A percentile compares a stretch with the other conserved stretches of the same genome.
These are phyloP conservation scores for Aegithalos caudatus DNA, from an alignment of 2,113 vertebrate genomes.

Conservation along the genomic window DNA sequence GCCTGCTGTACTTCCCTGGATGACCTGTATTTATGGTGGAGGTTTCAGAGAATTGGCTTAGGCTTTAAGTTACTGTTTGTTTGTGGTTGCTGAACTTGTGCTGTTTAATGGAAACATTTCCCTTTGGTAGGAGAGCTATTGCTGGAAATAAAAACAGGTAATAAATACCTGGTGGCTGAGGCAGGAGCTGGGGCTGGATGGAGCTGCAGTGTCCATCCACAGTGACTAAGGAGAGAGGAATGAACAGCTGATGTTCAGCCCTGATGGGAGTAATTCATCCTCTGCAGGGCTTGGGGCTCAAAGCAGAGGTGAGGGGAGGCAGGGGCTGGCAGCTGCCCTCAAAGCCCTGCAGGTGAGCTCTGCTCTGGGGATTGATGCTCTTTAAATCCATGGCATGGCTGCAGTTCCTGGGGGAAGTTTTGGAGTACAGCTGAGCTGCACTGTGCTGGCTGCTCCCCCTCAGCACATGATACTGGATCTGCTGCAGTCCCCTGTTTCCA, in stretches of 20 bases:
- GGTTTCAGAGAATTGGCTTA: background rate
- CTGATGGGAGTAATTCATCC: background rate
- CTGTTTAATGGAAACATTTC: background rate
- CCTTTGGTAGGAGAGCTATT: background rate
- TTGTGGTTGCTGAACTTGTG: background rate
- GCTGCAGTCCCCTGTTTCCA: background rate
- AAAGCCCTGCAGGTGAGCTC: rapidly evolving
- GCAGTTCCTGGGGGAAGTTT: background rate
- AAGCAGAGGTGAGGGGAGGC: background rate
- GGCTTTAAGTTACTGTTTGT: background rate
- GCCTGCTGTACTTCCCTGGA: background rate
- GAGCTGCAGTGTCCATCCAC: background rate
- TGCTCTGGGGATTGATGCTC: background rate
- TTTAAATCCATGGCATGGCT: background rate
- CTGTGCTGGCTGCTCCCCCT: background rate
- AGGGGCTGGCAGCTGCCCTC: background rate
- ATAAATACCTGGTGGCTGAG: background rate
- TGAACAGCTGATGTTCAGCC: background rate
- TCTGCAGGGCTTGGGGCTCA: background rate
- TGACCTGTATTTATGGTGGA: background rate
- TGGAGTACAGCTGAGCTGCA: background rate
- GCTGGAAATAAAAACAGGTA: background rate
- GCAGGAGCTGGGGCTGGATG: background rate
- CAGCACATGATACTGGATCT: background rate
- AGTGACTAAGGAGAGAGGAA: background rate